These are phyloP conservation scores for Limanda limanda DNA, from an alignment of 2,113 vertebrate species.

Conservation along the genomic window DNA sequence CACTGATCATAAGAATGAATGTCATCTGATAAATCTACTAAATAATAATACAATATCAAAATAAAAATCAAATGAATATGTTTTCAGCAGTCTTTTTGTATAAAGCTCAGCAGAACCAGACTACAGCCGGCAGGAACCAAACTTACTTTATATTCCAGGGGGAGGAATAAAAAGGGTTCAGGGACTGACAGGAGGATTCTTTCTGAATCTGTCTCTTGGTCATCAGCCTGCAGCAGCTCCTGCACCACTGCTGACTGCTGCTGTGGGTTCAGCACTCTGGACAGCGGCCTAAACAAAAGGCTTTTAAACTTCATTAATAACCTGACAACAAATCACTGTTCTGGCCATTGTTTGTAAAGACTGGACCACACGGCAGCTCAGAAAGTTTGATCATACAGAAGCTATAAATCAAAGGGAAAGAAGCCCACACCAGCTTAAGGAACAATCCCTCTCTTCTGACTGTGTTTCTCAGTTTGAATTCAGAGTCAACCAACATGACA, in stretches of 20 bases:
- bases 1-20: too few relatives aligned
- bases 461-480: not conserved
- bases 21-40: too few relatives aligned
- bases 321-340: not conserved
- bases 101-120: too few relatives aligned
- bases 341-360: constrained; percentile 7
- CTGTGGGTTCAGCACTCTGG: constrained; percentile 24
- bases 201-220: not conserved
- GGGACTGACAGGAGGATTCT: constrained; percentile 1
- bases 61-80: too few relatives aligned
- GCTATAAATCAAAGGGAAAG: not conserved
- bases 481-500: not conserved
- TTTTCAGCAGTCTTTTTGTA: too few relatives aligned
- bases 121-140: not conserved
- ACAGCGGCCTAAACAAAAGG: not conserved
- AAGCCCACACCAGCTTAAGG: not conserved
- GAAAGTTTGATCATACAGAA: not conserved
- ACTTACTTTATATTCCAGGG: not conserved
- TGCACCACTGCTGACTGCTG: not conserved
- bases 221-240: constrained; percentile 7
- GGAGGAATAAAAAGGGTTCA: not conserved
- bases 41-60: too few relatives aligned
- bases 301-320: constrained; percentile 23
- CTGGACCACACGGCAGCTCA: not conserved
- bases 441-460: not conserved